Conservation (phyloP, 2,888 invertebrate species). For the Terebella lapidaria region DNA sequence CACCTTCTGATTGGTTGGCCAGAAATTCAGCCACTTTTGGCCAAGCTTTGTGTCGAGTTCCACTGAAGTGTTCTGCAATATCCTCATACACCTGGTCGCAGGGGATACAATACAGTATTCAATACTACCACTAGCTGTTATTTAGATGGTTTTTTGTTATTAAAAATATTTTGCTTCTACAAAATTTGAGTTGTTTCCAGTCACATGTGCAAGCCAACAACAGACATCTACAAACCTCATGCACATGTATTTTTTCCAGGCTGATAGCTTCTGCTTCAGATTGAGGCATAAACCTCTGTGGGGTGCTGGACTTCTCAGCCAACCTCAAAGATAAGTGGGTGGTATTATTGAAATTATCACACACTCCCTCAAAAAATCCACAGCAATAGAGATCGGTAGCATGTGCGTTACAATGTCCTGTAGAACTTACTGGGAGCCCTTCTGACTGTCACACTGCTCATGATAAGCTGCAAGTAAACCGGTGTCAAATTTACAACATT, state of each 20-base stretch:
- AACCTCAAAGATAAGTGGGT: no score
- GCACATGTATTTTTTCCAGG: not conserved
- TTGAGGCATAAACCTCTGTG: not conserved
- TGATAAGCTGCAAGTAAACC: not conserved
- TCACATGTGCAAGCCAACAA: not conserved
- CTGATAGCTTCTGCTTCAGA: not conserved
- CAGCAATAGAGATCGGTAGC: no score
- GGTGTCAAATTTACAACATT: no score
- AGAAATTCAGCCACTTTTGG: constrained; percentile 78
- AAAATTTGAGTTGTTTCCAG: not conserved
- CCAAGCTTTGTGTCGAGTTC: constrained; percentile 92
- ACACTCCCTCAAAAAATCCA: no score
- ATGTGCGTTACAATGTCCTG: no score
- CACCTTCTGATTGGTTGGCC: constrained; percentile 61
- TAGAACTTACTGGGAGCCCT: not conserved
- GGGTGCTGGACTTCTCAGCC: no score
- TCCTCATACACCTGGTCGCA: constrained; percentile 92
- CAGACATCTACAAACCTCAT: not conserved
- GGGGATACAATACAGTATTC: constrained; percentile 1
- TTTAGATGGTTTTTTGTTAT: not conserved
- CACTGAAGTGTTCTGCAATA: constrained; percentile 90
- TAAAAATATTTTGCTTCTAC: not conserved
- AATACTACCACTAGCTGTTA: not conserved
- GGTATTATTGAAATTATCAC: no score
- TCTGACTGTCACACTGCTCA: not conserved